These are phyloP conservation scores for Leptopilina syphax DNA, from an alignment of 2,888 invertebrate species.

Conservation along the genomic window DNA sequence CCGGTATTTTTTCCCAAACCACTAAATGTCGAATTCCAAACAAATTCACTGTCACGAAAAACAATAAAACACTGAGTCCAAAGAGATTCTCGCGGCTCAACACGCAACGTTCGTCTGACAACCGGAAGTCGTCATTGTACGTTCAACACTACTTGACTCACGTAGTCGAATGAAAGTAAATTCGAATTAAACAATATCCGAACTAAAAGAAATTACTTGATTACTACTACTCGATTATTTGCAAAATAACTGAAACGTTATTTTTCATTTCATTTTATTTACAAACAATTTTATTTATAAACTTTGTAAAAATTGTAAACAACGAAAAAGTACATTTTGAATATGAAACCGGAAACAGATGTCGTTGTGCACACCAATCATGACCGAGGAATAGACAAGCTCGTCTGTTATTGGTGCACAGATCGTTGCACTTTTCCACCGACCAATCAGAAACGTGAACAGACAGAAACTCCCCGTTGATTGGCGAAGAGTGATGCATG, in stretches of 20 bases:
- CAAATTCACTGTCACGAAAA: slow-evolving; percentile 33
- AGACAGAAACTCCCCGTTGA: neutral
- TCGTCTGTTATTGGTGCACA: neutral
- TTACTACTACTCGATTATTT: neutral
- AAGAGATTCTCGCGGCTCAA: slow-evolving; percentile 1
- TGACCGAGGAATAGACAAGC: neutral
- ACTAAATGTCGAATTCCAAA: neutral
- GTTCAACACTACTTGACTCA: neutral
- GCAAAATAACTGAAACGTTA: neutral
- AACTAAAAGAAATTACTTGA: neutral
- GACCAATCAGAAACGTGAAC: neutral
- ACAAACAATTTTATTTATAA: neutral
- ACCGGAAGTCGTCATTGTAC: slow-evolving; percentile 22
- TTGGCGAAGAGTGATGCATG: neutral
- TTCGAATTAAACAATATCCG: neutral
- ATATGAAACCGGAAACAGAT: slow-evolving; percentile 26
- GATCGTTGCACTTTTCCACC: neutral
- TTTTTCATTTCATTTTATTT: no score
- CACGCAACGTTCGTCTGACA: slow-evolving; percentile 14
- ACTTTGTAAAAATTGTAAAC: no score
- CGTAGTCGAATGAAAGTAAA: neutral
- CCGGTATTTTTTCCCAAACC: neutral
- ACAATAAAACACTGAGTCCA: neutral
- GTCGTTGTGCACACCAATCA: neutral
- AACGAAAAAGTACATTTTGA: neutral